Evolutionary conservation across 2,797 vertebrate species (phyloP).

Genomic region (Heliangelus exortis): DNA sequence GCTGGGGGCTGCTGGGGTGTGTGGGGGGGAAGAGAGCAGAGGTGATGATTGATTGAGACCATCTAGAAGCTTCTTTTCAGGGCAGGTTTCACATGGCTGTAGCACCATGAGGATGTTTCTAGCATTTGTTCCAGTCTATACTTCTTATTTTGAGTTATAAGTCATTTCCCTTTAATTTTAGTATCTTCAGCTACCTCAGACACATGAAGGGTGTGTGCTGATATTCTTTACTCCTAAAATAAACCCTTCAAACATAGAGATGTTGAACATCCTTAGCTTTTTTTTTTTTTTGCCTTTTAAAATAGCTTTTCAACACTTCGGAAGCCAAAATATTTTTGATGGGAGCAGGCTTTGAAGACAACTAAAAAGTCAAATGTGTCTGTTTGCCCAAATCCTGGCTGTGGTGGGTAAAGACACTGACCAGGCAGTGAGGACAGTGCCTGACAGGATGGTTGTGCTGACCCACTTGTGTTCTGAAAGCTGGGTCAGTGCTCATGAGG

Average conservation of each 20-base stretch:
- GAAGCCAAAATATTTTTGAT: slow-evolving; percentile 21
- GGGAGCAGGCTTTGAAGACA: background rate
- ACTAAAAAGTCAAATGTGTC: background rate
- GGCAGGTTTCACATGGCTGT: background rate
- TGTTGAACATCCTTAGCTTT: background rate
- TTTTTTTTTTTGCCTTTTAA: slow-evolving; percentile 28
- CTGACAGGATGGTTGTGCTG: background rate
- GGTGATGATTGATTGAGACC: background rate
- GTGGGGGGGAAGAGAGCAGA: background rate
- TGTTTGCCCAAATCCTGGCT: background rate
- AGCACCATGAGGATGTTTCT: background rate
- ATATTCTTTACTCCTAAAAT: background rate
- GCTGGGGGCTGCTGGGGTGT: background rate
- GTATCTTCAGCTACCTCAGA: slow-evolving; percentile 7
- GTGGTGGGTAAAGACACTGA: background rate
- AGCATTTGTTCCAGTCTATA: background rate
- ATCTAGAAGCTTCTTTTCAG: background rate
- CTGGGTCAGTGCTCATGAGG: slow-evolving; percentile 12
- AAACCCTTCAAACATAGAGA: background rate
- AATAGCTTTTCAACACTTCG: slow-evolving; percentile 10
- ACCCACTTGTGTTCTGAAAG: slow-evolving; percentile 32
- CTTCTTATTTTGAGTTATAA: background rate
- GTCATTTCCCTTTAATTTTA: background rate
- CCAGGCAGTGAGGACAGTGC: background rate
- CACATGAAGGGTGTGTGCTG: background rate